Conservation (phyloP, 2,113 vertebrate genomes). For the Mandrillus leucophaeus region DNA sequence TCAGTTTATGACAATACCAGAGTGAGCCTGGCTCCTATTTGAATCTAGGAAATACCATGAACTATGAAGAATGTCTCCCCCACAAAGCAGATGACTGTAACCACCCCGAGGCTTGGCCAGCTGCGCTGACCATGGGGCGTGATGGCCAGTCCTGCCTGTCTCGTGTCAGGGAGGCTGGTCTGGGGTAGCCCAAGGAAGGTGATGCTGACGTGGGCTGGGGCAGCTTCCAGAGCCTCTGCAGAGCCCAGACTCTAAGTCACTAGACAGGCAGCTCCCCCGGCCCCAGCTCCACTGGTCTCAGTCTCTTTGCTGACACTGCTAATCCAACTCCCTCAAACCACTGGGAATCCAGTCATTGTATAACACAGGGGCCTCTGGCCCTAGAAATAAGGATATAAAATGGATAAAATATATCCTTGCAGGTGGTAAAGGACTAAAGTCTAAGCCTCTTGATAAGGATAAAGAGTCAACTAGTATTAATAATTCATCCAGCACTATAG, state of each 20-base stretch:
- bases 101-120: not conserved
- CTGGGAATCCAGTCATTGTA: not conserved
- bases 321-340: not conserved
- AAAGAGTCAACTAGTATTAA: too few species aligned
- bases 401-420: not conserved
- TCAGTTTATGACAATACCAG: not conserved
- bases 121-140: not conserved
- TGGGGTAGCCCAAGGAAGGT: not conserved
- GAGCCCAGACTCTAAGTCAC: not conserved
- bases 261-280: not conserved
- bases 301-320: not conserved
- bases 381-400: not conserved
- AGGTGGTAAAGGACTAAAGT: not conserved
- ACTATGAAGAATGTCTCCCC: slow-evolving; percentile 23
- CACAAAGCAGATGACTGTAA: not conserved
- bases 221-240: not conserved
- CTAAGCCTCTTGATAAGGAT: not conserved
- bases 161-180: not conserved
- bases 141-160: not conserved
- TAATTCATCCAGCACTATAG: too few species aligned
- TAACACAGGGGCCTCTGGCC: not conserved
- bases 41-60: not conserved
- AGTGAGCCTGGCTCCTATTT: not conserved
- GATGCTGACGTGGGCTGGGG: not conserved
- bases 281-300: not conserved